Evolutionary conservation across 2,888 invertebrate species (phyloP), one percentile per base, ranked within the genome.

Genomic region (Agonopterix heracliana): DNA sequence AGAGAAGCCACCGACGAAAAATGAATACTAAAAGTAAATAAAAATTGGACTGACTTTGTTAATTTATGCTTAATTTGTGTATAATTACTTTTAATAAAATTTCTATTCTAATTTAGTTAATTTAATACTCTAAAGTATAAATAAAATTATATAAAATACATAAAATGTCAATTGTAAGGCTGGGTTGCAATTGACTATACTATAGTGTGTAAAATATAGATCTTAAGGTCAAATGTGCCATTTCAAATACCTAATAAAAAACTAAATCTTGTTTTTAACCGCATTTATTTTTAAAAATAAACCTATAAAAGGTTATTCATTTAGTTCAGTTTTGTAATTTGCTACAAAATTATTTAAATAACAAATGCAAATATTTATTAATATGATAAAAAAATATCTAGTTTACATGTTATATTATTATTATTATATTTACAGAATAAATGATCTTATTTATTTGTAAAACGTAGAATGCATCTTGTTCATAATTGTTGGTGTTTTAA

Each of bases 151-250:
- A 54, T 26, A 5, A 60, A 61, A 57, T 64, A 54, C 63, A 60
- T 57, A 53, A 56, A 34, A 56, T 54, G 83, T 78, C 85, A 78
- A 76, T 82, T 79, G 83, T 76, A 85, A 81, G 87, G 87, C 84
- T 88, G 87, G 87, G 87, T 80, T 86, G 64, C 81, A 76, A 78
- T 81, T 83, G 83, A 65, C 79, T 26, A 26, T 26, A 56, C 44
- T 71, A 26, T 26, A 72, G 62, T 56, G 53, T 77, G 73, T 79
- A 78, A 64, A 56, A 61, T 64, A 72, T 78, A 77, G 71, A 54
- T 42, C 51, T 50, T 75, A 79, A 77, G 73, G 57, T 74, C 63
- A 71, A 61, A 68, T 72, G 81, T 83, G 83, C 81, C 81, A 81
- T 70, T 68, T 56, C 50, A 52, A 56, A 53, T 54, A 53, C 47